Percentiles rank a stretch among this genome's conserved stretches.
phyloP scores from a whole-genome alignment of 1,140 invertebrate species.

The Vollenhovia emeryi region DNA sequence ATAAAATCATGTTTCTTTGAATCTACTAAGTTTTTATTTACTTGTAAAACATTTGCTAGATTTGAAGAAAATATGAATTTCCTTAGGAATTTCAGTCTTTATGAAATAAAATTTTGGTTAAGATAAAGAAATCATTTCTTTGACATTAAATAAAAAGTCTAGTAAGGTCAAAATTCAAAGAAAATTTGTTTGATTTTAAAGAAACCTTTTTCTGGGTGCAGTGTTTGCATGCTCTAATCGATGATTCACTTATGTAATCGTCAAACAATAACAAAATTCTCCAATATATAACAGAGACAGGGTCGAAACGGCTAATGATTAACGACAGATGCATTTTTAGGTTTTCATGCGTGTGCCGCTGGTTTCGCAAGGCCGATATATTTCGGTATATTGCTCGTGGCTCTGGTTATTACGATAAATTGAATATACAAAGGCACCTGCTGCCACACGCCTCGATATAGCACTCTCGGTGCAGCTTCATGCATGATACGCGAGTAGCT shows the following conservation, averaged over 20 bases:
- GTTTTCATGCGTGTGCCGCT: background rate
- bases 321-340: conserved; percentile 56
- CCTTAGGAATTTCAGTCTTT: no score
- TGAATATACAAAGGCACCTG: conserved; percentile 71
- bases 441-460: conserved; percentile 38
- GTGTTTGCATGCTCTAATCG: background rate
- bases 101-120: no score
- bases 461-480: conserved; percentile 47
- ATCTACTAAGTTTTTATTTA: no score
- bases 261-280: conserved; percentile 6
- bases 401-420: conserved; percentile 67
- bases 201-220: no score
- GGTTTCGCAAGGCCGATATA: conserved; percentile 38
- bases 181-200: no score
- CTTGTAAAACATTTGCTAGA: no score
- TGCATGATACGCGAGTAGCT: conserved; percentile 68
- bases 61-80: no score
- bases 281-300: no score
- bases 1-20: no score
- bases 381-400: conserved; percentile 53
- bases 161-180: no score
- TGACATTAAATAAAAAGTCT: no score
- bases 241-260: background rate
- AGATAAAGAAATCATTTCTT: no score
- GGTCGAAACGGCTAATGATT: background rate